A percentile compares a stretch with the other conserved stretches of the same genome.
Evolutionary conservation across 2,797 vertebrate species (phyloP).

Genomic region (Pseudochaenichthys georgianus): DNA sequence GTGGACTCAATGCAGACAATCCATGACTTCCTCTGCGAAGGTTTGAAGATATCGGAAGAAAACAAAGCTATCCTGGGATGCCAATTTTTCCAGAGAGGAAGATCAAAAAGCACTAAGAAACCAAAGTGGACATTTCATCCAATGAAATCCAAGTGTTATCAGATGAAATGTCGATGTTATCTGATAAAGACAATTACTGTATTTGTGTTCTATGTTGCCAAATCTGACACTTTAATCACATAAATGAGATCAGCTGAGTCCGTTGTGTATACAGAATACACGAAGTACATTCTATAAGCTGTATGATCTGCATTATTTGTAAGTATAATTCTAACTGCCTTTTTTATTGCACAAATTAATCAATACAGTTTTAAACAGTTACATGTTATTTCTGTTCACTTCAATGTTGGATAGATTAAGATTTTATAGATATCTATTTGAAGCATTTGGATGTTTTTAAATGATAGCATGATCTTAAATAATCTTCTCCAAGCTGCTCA

Average conservation of each 20-base stretch:
- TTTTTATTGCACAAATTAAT: constrained; percentile 1
- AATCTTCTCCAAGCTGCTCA: no score
- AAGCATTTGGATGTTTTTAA: no score
- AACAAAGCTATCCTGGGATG: constrained; percentile 57
- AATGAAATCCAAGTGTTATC: background rate
- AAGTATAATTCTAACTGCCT: background rate
- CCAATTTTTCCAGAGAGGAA: constrained; percentile 49
- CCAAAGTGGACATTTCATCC: background rate
- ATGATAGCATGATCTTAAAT: no score
- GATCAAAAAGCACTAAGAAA: background rate
- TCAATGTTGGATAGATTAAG: no score
- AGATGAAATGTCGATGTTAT: no score
- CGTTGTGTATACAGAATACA: background rate
- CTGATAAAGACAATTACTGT: no score
- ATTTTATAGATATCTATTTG: no score
- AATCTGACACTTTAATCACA: no score
- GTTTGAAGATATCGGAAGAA: constrained; percentile 41
- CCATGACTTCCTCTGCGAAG: constrained; percentile 50
- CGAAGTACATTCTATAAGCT: background rate
- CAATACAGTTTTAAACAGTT: background rate
- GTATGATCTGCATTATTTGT: background rate
- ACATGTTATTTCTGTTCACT: background rate
- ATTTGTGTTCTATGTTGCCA: no score
- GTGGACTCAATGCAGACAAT: constrained; percentile 75
- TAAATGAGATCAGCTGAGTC: no score